Conservation (phyloP, 2,113 vertebrate genomes). For the Corydoras sp. region DNA sequence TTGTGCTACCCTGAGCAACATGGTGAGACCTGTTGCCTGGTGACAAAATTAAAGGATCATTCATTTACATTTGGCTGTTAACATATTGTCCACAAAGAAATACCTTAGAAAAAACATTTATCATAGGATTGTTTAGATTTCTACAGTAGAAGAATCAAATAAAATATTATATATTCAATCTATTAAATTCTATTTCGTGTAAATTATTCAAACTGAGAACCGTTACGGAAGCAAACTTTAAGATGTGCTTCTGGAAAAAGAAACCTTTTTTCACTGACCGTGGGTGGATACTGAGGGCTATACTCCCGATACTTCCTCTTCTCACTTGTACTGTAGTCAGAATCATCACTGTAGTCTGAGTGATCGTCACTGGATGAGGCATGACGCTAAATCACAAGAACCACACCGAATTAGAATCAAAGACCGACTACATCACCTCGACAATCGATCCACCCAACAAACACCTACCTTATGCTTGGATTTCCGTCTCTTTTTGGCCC, state of each 20-base stretch:
- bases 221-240: too few relatives aligned
- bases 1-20: too few relatives aligned
- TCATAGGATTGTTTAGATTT: too few relatives aligned
- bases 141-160: too few relatives aligned
- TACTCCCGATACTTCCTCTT: slow-evolving; percentile 91
- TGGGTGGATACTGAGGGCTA: slow-evolving; percentile 76
- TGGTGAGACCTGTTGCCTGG: too few relatives aligned
- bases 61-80: too few relatives aligned
- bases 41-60: too few relatives aligned
- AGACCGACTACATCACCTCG: slow-evolving; percentile 7
- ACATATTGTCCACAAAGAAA: too few relatives aligned
- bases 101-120: too few relatives aligned
- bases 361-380: slow-evolving; percentile 90
- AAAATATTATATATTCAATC: too few relatives aligned
- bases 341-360: slow-evolving; percentile 88
- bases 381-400: slow-evolving; percentile 71
- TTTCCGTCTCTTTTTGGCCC: slow-evolving; percentile 79
- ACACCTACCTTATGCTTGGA: slow-evolving; percentile 86
- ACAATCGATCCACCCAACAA: background rate
- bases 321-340: slow-evolving; percentile 86
- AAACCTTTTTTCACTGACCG: slow-evolving; percentile 56
- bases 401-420: background rate
- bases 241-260: background rate
- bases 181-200: too few relatives aligned
- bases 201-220: too few relatives aligned